A percentile compares a stretch with the other conserved stretches of the same genome.
phyloP scores from a whole-genome alignment of 2,797 vertebrate genomes.

The Typhlichthys eigenmanni region DNA sequence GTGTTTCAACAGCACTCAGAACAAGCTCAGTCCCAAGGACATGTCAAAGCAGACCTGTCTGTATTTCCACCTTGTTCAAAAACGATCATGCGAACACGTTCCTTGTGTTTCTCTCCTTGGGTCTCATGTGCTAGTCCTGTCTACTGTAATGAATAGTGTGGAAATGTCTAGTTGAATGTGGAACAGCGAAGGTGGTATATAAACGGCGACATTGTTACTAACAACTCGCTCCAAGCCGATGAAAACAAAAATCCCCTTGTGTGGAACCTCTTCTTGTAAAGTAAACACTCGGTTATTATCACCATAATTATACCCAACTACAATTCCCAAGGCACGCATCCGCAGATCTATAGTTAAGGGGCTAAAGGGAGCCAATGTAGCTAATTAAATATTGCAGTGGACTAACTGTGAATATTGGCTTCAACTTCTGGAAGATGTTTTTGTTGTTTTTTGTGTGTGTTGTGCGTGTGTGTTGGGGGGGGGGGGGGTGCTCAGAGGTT shows the following conservation, averaged over 20 bases:
- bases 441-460: constrained; percentile 51
- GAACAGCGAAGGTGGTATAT: constrained; percentile 32
- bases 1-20: no score
- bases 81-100: no score
- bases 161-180: constrained; percentile 20
- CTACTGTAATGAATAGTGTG: neutral
- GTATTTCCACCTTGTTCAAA: no score
- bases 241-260: constrained; percentile 48
- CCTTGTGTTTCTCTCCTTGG: no score
- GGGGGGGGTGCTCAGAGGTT: no score
- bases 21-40: no score
- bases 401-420: constrained; percentile 44
- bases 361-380: constrained; percentile 54
- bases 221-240: constrained; percentile 14
- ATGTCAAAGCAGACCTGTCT: no score
- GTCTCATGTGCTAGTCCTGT: neutral
- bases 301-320: constrained; percentile 62
- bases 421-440: constrained; percentile 65
- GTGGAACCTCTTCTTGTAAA: constrained; percentile 49
- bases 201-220: constrained; percentile 44
- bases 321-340: constrained; percentile 47
- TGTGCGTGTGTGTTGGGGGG: no score
- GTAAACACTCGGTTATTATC: constrained; percentile 70
- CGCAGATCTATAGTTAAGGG: constrained; percentile 58
- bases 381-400: constrained; percentile 63